Evolutionary conservation across 2,113 vertebrate genomes (phyloP).

Genomic region (Alexandromys fortis): DNA sequence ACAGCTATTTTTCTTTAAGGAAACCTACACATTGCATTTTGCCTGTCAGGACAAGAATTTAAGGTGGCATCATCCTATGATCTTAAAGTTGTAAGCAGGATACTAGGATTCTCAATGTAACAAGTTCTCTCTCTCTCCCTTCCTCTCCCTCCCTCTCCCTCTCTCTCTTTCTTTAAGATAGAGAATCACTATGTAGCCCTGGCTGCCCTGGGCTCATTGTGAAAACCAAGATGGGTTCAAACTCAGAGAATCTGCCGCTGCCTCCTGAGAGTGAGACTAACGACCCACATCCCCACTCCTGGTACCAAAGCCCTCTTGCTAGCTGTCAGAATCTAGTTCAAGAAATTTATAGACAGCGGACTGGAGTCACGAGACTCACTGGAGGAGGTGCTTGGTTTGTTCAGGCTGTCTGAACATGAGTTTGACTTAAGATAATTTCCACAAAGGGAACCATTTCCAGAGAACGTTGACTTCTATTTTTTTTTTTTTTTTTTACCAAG

Average conservation of each 20-base stretch:
- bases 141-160: background rate
- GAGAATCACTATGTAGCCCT: no score
- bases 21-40: slow-evolving; percentile 35
- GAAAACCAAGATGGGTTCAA: background rate
- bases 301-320: background rate
- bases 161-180: no score
- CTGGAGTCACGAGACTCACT: background rate
- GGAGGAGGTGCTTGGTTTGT: background rate
- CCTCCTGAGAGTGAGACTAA: background rate
- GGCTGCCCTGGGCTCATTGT: no score
- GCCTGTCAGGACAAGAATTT: background rate
- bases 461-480: background rate
- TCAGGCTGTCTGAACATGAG: background rate
- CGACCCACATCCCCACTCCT: background rate
- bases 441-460: background rate
- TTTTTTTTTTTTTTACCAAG: background rate
- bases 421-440: slow-evolving; percentile 2
- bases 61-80: background rate
- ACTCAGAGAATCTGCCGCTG: background rate
- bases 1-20: background rate
- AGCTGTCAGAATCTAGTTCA: background rate
- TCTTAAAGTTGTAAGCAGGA: slow-evolving; percentile 22
- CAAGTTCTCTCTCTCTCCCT: background rate
- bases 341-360: background rate
- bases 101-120: background rate